Conservation (phyloP, 2,113 vertebrate genomes). For the Deroptyus accipitrinus region DNA sequence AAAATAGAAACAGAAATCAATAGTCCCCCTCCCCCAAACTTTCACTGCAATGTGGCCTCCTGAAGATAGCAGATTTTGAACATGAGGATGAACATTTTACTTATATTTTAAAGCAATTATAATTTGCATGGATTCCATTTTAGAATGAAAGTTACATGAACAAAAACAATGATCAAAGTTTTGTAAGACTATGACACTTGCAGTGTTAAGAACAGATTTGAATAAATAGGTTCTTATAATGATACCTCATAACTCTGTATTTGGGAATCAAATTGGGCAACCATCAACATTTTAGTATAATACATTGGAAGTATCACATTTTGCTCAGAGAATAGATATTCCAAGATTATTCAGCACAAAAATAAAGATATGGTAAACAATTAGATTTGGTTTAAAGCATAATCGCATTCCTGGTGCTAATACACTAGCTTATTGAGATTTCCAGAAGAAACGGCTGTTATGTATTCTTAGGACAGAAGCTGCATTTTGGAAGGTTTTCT, state of each 20-base stretch:
- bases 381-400: background rate
- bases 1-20: constrained; percentile 31
- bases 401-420: background rate
- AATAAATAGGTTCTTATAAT: background rate
- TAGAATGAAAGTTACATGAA: background rate
- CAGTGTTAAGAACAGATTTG: background rate
- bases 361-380: background rate
- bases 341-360: background rate
- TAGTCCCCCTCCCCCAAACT: background rate
- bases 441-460: background rate
- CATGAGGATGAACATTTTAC: background rate
- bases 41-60: background rate
- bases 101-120: background rate
- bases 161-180: background rate
- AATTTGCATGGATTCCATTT: background rate
- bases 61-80: background rate
- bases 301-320: background rate
- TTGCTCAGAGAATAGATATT: background rate
- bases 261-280: background rate
- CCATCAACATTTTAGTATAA: background rate
- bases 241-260: background rate
- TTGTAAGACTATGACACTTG: background rate
- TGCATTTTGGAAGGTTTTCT: background rate
- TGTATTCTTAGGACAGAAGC: background rate
- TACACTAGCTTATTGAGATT: background rate